Evolutionary conservation across 92 coral and sea anemone genomes (phyloP).

Genomic region (Porites lobata): DNA sequence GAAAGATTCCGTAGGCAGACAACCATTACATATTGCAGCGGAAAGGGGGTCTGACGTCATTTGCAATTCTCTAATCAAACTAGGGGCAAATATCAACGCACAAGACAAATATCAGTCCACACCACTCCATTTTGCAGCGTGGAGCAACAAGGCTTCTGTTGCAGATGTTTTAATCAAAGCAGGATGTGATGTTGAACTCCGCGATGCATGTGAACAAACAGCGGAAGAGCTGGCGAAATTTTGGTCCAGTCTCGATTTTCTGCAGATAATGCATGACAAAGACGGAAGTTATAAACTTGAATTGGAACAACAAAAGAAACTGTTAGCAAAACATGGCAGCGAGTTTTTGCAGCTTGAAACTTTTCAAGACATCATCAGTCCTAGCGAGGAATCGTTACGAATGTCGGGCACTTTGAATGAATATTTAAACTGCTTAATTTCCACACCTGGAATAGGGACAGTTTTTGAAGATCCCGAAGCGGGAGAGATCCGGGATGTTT

Average conservation of each 20-base stretch:
- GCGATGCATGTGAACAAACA: constrained; percentile 50
- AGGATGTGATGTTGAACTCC: constrained; percentile 33
- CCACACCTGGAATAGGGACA: constrained; percentile 37
- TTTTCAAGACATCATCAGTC: constrained; percentile 32
- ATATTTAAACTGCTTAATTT: constrained; percentile 26
- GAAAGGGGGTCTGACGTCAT: constrained; percentile 25
- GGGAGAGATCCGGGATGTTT: constrained; percentile 42
- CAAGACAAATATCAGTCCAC: constrained; percentile 44
- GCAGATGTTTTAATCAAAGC: constrained; percentile 25
- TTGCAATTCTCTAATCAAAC: constrained; percentile 29
- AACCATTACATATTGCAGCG: constrained; percentile 51
- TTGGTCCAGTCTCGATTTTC: constrained; percentile 38
- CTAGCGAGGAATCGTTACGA: constrained; percentile 28
- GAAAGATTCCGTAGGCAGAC: constrained; percentile 27
- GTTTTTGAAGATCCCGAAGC: constrained; percentile 54
- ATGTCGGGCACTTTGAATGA: constrained; percentile 33
- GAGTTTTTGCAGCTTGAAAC: constrained; percentile 46
- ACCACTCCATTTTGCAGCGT: constrained; percentile 64
- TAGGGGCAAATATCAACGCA: constrained; percentile 44
- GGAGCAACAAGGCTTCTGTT: constrained; percentile 38
- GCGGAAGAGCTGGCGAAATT: constrained; percentile 45
- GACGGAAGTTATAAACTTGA: constrained; percentile 24
- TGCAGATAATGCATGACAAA: constrained; percentile 17
- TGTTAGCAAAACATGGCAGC: constrained; percentile 29
- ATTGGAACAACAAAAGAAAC: constrained; percentile 18